These are phyloP conservation scores for Coronaproctus castanopsis DNA, from an alignment of 2,888 invertebrate genomes.

Conservation along the genomic window DNA sequence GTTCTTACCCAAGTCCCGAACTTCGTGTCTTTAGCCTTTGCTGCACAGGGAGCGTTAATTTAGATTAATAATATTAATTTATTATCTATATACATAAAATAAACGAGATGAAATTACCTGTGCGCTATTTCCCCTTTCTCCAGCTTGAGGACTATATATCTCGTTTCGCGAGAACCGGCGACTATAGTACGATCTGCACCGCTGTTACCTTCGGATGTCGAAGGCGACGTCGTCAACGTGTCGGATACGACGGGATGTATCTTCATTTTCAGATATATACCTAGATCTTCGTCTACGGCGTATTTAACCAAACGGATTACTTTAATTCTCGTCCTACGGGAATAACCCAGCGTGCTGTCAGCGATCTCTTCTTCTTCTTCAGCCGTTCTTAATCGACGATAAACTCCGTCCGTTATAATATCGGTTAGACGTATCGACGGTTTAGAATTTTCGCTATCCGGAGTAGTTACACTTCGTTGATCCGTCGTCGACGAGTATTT, in stretches of 20 bases:
- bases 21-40: no score
- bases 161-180: conserved; percentile 36
- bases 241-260: conserved; percentile 30
- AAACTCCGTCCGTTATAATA: not conserved
- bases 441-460: not conserved
- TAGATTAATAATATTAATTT: no score
- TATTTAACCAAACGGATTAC: conserved; percentile 41
- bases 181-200: conserved; percentile 21
- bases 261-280: conserved; percentile 48
- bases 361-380: no score
- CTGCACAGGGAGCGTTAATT: no score
- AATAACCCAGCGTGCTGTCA: no score
- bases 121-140: conserved; percentile 33
- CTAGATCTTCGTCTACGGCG: conserved; percentile 44
- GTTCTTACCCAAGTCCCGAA: no score
- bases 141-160: conserved; percentile 32
- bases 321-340: no score
- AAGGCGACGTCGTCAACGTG: no score
- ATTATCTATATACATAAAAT: no score
- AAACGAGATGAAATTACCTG: conserved; percentile 27
- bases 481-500: not conserved
- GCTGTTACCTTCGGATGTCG: no score
- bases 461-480: not conserved
- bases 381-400: not conserved
- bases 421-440: conserved; percentile 2